Base-by-base conservation (phyloP, 1,140 invertebrate genomes). In the Chrysopa pallens region DNA sequence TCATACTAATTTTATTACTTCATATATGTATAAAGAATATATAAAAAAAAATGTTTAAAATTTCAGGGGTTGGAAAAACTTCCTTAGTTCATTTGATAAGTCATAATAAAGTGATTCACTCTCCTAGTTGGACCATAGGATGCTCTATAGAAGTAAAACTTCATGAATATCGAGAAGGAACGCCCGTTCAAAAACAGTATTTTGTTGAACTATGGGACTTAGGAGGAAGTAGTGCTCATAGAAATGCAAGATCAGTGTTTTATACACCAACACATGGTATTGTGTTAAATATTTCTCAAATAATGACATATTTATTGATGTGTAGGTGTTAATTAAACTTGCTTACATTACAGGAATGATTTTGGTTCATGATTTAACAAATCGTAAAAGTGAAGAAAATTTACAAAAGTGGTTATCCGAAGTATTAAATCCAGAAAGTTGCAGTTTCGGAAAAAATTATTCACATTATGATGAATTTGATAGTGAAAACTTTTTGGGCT, bases 151-250 rank as follows among this genome's bases (percentile, higher is more conserved):
- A 97, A 67, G 88, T 97, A 1, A 94, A 91, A 70, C 67, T 97
- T 15, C 92, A 97, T 56, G 86, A 91, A 61, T 96, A 84, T 53
- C 91, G 89, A 61, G 90, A 93, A 69, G 91, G 91, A 9, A 95
- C 89, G 1, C 80, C 84, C 9, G 73, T 76, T 40, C 90, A 97
- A 57, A 82, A 82, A 49, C 82, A 82, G 17, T 96, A 84, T 65
- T 95, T 95, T 63, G 71, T 97, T 35, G 93, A 97, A 67, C 67
- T 97, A 15, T 97, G 91, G 81, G 94, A 98, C 60, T 74, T 97
- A 45, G 94, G 93, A 12, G 93, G 93, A 11, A 93, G 88, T 48
- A 78, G 83, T 50, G 86, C 75, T 54, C 93, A 97, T 60, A 75
- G 81, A 57, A 93, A 93, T 61, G 84, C 88, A 11, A 70, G 93